Evolutionary conservation across 1,140 invertebrate genomes (phyloP), one percentile per base, ranked within the genome.

Genomic region (Euglossa dilemma): DNA sequence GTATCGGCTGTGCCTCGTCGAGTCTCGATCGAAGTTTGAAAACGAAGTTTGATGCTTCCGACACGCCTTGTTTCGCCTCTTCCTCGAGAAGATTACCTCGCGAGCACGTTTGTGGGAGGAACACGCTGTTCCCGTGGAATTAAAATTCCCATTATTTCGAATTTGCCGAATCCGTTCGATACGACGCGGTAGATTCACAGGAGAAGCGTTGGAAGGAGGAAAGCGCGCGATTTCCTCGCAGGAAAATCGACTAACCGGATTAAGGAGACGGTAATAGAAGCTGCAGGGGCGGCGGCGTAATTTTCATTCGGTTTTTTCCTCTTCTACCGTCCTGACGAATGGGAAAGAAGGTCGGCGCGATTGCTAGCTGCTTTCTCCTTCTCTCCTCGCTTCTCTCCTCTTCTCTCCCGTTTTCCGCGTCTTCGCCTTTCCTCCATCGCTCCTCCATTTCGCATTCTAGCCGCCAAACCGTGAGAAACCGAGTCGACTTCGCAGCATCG

Each of bases 291-390:
- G 57, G 45, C 6, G 23, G 47, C 47, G 59, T 36, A 80, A 72
- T 80, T 72, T 72, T 45, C 70, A 69, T 47, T 77, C 52, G 61
- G 50, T 54, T 67, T 18, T 76, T 50, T 47, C 25, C 6, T 36
- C n/a, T 43, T 5, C n/a, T 54, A 25, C n/a, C 50, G 50, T 50
- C 18, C 56, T 11, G 50, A 80, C 43, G 50, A 59, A 74, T 52
- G 57, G 45, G 57, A 79, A 85, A 85, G 83, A 86, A 86, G 83
- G 76, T 59, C 73, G 73, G 12, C 43, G 61, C n/a, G n/a, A n/a
- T n/a, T n/a, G n/a, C n/a, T n/a, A n/a, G n/a, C n/a, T n/a, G n/a
- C 85, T 80, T 80, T 86, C 83, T 80, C 85, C 85, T 71, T 86
- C 64, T 61, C 57, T 79, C 61, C 28, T 63, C 43, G n/a, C 25